These are phyloP conservation scores for Rhegmatorhina hoffmannsi DNA, from an alignment of 2,113 vertebrate genomes.

Conservation along the genomic window DNA sequence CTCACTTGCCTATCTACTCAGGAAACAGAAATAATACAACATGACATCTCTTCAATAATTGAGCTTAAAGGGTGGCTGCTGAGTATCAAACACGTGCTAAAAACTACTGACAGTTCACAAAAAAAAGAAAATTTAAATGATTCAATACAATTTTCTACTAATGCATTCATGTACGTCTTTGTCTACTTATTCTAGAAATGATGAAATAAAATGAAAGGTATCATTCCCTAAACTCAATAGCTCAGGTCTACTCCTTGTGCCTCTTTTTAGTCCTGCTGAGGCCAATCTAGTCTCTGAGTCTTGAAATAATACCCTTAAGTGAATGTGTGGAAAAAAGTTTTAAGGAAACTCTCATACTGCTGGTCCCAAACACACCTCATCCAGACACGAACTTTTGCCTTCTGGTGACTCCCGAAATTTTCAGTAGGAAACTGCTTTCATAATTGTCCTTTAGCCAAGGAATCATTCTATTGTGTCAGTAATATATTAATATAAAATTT, in stretches of 20 bases:
- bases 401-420: not conserved
- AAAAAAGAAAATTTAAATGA: not conserved
- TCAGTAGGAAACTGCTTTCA: not conserved
- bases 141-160: not conserved
- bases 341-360: not conserved
- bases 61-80: not conserved
- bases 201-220: not conserved
- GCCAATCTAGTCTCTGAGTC: not conserved
- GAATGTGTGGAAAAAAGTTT: not conserved
- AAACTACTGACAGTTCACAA: not conserved
- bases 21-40: not conserved
- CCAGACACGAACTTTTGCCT: not conserved
- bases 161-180: not conserved
- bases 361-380: not conserved
- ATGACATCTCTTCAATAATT: not conserved
- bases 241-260: not conserved
- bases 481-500: not conserved
- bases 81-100: not conserved
- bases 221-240: not conserved
- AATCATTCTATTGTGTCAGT: not conserved
- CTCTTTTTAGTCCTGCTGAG: not conserved
- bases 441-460: constrained; percentile 5
- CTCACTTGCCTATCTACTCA: not conserved
- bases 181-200: not conserved
- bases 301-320: not conserved